Evolutionary conservation across 2,797 vertebrate species (phyloP).

Genomic region (Columba guinea): DNA sequence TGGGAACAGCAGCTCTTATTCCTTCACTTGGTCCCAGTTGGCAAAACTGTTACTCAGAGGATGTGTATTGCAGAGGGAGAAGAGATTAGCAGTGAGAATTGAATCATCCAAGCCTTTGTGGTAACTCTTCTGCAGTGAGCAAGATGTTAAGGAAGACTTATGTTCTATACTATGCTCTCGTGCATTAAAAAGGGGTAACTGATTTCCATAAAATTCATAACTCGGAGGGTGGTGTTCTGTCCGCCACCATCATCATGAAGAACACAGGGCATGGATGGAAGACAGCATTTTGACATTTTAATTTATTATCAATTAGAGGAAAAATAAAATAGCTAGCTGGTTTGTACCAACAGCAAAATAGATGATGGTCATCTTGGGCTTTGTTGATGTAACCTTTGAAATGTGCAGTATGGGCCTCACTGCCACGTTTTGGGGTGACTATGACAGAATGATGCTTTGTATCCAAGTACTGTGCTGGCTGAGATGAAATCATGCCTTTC

Average conservation of each 20-base stretch:
- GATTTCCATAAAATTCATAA: not conserved
- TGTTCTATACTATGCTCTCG: not conserved
- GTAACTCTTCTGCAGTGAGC: not conserved
- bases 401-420: not conserved
- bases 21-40: conserved; percentile 57
- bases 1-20: conserved; percentile 65
- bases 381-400: not conserved
- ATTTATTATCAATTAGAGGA: not conserved
- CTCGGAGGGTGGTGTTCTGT: not conserved
- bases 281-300: not conserved
- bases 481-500: not conserved
- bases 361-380: not conserved
- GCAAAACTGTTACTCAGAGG: conserved; percentile 57
- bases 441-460: not conserved
- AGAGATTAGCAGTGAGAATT: conserved; percentile 9
- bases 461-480: not conserved
- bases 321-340: not conserved
- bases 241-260: rapidly evolving
- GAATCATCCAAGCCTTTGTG: conserved; percentile 31
- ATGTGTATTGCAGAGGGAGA: conserved; percentile 16
- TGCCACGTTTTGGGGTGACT: not conserved
- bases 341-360: not conserved
- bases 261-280: not conserved
- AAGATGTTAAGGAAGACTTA: not conserved
- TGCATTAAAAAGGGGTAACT: not conserved